Conservation (phyloP, 2,797 vertebrate species). For the Phoeniculus purpureus region DNA sequence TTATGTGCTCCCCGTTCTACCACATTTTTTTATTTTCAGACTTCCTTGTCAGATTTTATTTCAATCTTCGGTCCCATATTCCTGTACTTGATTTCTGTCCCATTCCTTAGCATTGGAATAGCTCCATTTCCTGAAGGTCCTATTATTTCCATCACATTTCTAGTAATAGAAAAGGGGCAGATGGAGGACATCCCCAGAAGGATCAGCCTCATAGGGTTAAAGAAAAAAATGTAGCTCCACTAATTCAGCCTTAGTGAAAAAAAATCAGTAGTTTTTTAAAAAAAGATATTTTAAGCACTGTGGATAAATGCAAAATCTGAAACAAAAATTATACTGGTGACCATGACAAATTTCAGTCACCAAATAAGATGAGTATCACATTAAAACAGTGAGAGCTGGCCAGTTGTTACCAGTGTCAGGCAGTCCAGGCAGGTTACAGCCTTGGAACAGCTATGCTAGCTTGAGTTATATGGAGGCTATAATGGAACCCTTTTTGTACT, state of each 20-base stretch:
- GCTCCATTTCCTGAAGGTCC: background rate
- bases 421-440: slow-evolving; percentile 26
- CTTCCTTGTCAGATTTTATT: background rate
- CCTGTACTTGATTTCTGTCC: background rate
- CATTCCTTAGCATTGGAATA: background rate
- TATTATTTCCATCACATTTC: background rate
- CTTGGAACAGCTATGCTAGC: background rate
- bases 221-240: background rate
- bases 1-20: background rate
- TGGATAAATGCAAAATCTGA: background rate
- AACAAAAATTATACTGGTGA: background rate
- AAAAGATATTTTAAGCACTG: background rate
- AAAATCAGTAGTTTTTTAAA: too few relatives aligned
- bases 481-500: background rate
- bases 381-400: background rate
- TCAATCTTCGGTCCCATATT: background rate
- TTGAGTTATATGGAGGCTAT: background rate
- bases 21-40: background rate
- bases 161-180: background rate
- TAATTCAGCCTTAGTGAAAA: background rate
- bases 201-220: background rate
- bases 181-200: background rate
- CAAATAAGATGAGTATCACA: background rate
- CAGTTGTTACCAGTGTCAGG: background rate
- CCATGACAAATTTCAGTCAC: background rate